Conservation (phyloP, 2,113 vertebrate genomes). For the Grus americana region DNA sequence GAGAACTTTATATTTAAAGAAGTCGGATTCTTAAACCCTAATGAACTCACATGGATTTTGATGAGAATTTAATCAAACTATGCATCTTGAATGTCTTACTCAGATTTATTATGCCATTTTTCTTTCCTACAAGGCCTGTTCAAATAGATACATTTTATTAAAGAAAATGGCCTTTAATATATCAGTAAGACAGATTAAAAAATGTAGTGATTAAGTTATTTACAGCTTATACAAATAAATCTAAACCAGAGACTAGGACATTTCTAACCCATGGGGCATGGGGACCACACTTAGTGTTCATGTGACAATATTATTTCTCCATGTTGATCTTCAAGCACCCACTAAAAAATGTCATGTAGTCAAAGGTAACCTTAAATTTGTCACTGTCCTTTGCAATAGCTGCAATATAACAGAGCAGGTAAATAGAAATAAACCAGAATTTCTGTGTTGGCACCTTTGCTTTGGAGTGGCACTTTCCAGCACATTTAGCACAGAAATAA, state of each 20-base stretch:
- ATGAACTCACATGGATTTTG: conserved; percentile 28
- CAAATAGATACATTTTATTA: conserved; percentile 14
- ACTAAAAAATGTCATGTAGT: not conserved
- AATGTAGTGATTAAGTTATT: not conserved
- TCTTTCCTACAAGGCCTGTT: not conserved
- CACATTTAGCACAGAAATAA: not conserved
- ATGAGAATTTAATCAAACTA: conserved; percentile 41
- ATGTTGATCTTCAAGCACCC: not conserved
- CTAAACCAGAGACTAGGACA: not conserved
- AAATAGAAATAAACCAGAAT: not conserved
- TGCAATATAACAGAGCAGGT: not conserved
- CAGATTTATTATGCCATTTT: conserved; percentile 8
- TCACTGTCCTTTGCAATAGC: not conserved
- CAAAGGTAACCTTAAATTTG: not conserved
- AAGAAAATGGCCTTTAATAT: not conserved
- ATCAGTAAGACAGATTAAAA: not conserved
- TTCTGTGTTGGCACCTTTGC: not conserved
- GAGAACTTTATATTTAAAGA: not conserved
- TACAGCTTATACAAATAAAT: conserved; percentile 10
- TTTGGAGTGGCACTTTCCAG: not conserved
- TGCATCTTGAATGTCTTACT: not conserved
- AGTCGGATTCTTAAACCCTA: not conserved
- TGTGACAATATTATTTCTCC: not conserved
- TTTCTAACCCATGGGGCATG: not conserved
- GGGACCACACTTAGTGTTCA: not conserved